Evolutionary conservation across 1,140 invertebrate genomes (phyloP).

Genomic region (Aphaenogaster floridana): DNA sequence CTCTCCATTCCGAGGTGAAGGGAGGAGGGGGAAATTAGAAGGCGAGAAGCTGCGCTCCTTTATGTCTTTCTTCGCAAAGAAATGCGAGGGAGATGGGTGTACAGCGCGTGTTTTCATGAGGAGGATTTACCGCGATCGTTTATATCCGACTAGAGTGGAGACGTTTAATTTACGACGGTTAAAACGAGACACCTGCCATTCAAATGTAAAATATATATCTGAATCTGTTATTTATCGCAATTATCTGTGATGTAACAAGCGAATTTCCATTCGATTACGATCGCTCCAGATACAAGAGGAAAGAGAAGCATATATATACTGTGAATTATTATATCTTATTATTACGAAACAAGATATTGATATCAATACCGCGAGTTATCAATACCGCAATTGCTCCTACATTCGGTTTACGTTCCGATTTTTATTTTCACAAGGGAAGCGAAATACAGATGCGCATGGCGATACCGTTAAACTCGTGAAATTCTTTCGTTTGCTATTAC

Average conservation of each 20-base stretch:
- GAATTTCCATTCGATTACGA: conserved; percentile 7
- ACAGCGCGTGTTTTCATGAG: neutral
- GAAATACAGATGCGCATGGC: neutral
- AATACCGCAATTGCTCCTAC: neutral
- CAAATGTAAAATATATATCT: neutral
- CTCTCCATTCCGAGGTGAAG: conserved; percentile 39
- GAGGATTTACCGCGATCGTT: neutral
- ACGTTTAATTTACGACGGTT: neutral
- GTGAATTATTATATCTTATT: neutral
- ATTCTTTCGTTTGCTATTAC: neutral
- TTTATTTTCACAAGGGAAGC: too few relatives aligned
- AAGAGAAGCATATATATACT: neutral
- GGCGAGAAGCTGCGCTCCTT: conserved; percentile 37
- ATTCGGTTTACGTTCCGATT: too few relatives aligned
- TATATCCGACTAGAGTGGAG: neutral
- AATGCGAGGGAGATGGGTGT: conserved; percentile 10
- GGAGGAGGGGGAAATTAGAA: conserved; percentile 42
- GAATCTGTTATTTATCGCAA: neutral
- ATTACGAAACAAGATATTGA: neutral
- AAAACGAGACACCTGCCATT: neutral
- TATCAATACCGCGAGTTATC: neutral
- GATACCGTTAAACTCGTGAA: neutral
- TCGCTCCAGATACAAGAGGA: neutral
- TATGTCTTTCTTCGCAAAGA: conserved; percentile 38
- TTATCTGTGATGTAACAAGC: conserved; percentile 9